Conservation (phyloP, 1,140 invertebrate species). For the Oncopodura yosiiana region DNA sequence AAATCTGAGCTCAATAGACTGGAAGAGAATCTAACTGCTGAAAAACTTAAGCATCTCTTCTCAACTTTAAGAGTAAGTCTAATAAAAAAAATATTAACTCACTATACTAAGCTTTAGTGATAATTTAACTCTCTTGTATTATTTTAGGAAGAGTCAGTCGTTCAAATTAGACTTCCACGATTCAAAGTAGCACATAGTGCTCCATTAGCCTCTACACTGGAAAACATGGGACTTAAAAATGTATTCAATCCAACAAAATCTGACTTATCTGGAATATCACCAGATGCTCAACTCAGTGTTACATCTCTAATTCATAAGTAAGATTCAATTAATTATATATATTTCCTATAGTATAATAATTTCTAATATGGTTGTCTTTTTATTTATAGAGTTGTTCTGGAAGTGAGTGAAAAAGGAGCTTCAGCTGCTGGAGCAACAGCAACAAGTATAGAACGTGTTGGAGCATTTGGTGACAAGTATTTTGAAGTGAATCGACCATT, state of each 20-base stretch:
- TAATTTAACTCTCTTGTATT: too few species aligned
- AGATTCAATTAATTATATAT: constrained; percentile 1
- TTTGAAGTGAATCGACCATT: constrained; percentile 43
- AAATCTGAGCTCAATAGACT: constrained; percentile 25
- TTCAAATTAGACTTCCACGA: constrained; percentile 39
- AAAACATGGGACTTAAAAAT: constrained; percentile 34
- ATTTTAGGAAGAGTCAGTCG: constrained; percentile 38
- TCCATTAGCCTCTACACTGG: constrained; percentile 34
- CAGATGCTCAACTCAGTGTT: constrained; percentile 30
- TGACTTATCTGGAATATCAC: constrained; percentile 35
- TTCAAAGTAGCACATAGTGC: constrained; percentile 34
- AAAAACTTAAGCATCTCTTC: constrained; percentile 38
- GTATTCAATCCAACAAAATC: constrained; percentile 35
- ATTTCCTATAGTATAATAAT: neutral
- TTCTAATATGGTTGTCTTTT: neutral
- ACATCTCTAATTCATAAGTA: constrained; percentile 37
- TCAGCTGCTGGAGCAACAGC: constrained; percentile 35
- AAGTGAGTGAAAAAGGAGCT: constrained; percentile 37
- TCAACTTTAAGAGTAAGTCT: constrained; percentile 37
- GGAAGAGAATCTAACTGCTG: constrained; percentile 37
- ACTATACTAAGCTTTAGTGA: neutral
- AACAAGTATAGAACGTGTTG: constrained; percentile 35
- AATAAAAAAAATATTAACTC: neutral
- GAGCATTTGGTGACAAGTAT: constrained; percentile 38
- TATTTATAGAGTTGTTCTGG: constrained; percentile 37